Conservation (phyloP, 2,113 vertebrate species). For the Syrrhaptes paradoxus region DNA sequence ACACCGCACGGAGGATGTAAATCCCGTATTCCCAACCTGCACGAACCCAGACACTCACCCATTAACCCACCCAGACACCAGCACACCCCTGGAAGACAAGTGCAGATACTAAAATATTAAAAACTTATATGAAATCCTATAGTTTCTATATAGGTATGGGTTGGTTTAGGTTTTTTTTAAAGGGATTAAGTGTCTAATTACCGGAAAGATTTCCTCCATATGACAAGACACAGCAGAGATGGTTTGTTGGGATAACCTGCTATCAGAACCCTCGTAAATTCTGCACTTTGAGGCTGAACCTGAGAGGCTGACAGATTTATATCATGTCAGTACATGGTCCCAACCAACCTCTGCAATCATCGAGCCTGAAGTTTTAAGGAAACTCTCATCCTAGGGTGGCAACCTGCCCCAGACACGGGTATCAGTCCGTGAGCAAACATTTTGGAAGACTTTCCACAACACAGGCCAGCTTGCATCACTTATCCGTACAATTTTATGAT, state of each 20-base stretch:
- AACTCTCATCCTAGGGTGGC: neutral
- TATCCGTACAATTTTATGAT: neutral
- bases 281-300: neutral
- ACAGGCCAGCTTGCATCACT: neutral
- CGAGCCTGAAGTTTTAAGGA: rapidly evolving
- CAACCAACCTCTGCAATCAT: neutral
- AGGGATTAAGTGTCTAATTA: neutral
- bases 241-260: neutral
- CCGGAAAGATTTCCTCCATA: neutral
- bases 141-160: neutral
- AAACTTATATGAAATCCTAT: neutral
- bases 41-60: neutral
- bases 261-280: neutral
- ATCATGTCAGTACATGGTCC: neutral
- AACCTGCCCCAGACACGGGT: rapidly evolving
- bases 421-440: neutral
- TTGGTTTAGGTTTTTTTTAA: neutral
- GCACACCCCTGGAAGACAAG: neutral
- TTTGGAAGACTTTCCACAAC: neutral
- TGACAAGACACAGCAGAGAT: neutral
- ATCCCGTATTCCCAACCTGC: neutral
- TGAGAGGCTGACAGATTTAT: neutral
- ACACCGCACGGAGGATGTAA: neutral
- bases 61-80: neutral
- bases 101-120: neutral